These are phyloP conservation scores for Hemibagrus wyckioides DNA, from an alignment of 2,113 vertebrate species.

Conservation along the genomic window DNA sequence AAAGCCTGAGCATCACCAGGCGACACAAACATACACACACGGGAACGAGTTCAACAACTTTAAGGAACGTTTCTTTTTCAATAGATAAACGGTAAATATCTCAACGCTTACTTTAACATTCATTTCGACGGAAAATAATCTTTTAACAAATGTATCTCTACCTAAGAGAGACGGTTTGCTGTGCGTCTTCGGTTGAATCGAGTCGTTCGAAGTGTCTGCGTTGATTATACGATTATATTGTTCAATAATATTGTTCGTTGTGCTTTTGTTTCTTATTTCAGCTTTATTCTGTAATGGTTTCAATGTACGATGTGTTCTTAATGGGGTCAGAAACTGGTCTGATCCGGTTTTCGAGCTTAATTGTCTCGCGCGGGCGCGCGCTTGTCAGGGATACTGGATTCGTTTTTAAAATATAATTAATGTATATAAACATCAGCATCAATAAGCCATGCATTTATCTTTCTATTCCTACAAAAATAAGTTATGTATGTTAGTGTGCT, in stretches of 20 bases:
- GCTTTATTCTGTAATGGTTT: neutral
- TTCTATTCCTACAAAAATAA: too few relatives aligned
- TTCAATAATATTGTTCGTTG: neutral
- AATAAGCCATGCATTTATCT: too few relatives aligned
- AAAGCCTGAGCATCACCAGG: neutral
- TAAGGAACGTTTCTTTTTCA: neutral
- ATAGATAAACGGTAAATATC: neutral
- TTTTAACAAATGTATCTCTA: neutral
- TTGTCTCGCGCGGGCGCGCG: too few relatives aligned
- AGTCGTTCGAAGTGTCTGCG: neutral
- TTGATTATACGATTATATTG: fast-evolving
- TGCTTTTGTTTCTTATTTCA: neutral
- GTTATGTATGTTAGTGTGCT: too few relatives aligned
- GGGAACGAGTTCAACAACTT: fast-evolving
- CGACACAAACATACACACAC: neutral
- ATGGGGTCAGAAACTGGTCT: neutral
- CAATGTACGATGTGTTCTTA: neutral
- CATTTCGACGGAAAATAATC: neutral
- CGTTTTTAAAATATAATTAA: too few relatives aligned
- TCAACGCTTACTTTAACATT: neutral
- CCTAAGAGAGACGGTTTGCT: neutral
- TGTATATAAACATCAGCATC: neutral
- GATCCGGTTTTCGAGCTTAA: conserved; percentile 10
- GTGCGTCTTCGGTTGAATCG: neutral
- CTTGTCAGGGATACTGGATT: neutral